Evolutionary conservation across 2,797 vertebrate genomes (phyloP).

Genomic region (Lagorchestes hirsutus): DNA sequence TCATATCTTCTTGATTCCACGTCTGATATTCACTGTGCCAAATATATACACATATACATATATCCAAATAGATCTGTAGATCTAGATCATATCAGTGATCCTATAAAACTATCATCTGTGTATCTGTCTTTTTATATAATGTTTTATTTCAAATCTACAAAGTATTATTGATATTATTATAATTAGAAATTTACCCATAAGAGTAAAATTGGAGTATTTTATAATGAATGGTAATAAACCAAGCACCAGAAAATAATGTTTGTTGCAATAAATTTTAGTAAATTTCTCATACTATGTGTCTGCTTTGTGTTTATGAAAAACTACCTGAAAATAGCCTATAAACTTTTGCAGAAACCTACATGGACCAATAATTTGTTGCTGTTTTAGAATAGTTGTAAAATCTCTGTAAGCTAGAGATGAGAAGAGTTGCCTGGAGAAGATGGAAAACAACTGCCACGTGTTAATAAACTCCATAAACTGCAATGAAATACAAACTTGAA

Average conservation of each 20-base stretch:
- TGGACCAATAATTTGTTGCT: constrained; percentile 54
- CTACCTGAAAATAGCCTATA: background rate
- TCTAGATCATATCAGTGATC: constrained; percentile 48
- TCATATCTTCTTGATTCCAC: background rate
- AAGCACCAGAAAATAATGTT: background rate
- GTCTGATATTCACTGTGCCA: background rate
- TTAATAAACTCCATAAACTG: constrained; percentile 40
- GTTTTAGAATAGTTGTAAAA: constrained; percentile 47
- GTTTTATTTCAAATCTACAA: constrained; percentile 31
- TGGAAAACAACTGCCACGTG: constrained; percentile 7
- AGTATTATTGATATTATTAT: constrained; percentile 50
- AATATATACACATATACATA: constrained; percentile 9
- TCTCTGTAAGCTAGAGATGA: constrained; percentile 45
- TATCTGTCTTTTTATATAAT: background rate
- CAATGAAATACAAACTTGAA: constrained; percentile 19
- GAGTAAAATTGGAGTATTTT: constrained; percentile 26
- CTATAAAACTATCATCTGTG: constrained; percentile 29
- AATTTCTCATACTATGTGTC: constrained; percentile 36
- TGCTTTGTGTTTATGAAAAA: constrained; percentile 57
- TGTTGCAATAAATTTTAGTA: constrained; percentile 42
- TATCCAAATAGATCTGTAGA: constrained; percentile 56
- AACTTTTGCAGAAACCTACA: constrained; percentile 48
- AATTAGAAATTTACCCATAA: constrained; percentile 32
- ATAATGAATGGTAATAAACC: constrained; percentile 41
- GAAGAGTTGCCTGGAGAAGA: constrained; percentile 19